A percentile compares a stretch with the other conserved stretches of the same genome.
Evolutionary conservation across 1,140 invertebrate genomes (phyloP).

Genomic region (Bombus confusus): DNA sequence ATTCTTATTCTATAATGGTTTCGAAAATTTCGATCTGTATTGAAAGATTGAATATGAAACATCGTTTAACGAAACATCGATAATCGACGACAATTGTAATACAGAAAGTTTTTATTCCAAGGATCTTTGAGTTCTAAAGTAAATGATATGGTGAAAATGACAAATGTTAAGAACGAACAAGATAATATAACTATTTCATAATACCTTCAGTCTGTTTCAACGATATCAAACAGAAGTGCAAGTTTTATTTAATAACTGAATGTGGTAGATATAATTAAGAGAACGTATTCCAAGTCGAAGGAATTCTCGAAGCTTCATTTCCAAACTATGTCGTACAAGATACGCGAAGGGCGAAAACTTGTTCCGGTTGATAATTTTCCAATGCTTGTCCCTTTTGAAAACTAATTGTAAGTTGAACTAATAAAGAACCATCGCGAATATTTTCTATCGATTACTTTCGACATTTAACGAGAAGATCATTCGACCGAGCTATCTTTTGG

Average conservation of each 20-base stretch:
- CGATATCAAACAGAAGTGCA: neutral
- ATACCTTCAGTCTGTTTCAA: neutral
- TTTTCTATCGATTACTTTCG: conserved; percentile 58
- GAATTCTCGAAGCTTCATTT: neutral
- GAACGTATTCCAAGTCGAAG: neutral
- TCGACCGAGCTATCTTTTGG: conserved; percentile 55
- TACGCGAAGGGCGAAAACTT: neutral
- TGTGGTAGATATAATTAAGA: neutral
- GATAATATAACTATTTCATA: neutral
- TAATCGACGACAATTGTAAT: too few relatives aligned
- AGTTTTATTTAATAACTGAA: neutral
- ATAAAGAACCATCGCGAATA: neutral
- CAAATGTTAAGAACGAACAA: neutral
- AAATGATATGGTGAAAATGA: too few relatives aligned
- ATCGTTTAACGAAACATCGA: too few relatives aligned
- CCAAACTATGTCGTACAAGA: neutral
- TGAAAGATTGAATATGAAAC: too few relatives aligned
- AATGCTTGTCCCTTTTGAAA: neutral
- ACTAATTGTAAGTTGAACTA: neutral
- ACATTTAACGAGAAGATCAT: conserved; percentile 55
- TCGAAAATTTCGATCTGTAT: too few relatives aligned
- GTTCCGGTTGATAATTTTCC: neutral
- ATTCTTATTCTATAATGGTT: too few relatives aligned
- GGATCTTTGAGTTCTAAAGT: too few relatives aligned
- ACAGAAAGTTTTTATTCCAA: too few relatives aligned